These are phyloP conservation scores for Propsilocerus akamusi DNA, from an alignment of 1,140 invertebrate species.

Conservation along the genomic window DNA sequence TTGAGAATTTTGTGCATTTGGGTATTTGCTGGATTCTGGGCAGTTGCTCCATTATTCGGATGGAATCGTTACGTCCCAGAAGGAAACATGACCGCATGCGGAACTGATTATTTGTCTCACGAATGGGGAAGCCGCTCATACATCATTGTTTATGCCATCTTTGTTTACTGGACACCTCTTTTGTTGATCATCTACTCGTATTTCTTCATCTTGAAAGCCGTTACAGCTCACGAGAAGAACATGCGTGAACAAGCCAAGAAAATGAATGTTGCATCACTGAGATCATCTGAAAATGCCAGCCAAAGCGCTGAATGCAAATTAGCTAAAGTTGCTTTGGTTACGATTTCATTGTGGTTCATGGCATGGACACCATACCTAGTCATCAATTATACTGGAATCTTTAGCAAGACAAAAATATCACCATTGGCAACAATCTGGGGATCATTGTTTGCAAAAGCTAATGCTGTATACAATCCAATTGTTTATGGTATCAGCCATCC, in stretches of 20 bases:
- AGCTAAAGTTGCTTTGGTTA: constrained; percentile 50
- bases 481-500: constrained; percentile 47
- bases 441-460: constrained; percentile 45
- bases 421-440: constrained; percentile 46
- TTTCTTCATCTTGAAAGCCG: constrained; percentile 42
- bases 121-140: constrained; percentile 39
- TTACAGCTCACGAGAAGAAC: constrained; percentile 45
- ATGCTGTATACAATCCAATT: constrained; percentile 47
- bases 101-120: constrained; percentile 54
- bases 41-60: constrained; percentile 52
- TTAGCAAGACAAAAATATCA: constrained; percentile 36
- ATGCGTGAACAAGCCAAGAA: constrained; percentile 53
- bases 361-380: constrained; percentile 57
- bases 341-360: constrained; percentile 54
- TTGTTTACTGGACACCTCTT: constrained; percentile 42
- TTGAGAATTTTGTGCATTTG: constrained; percentile 49
- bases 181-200: constrained; percentile 50
- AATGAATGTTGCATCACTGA: constrained; percentile 49
- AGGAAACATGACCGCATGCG: constrained; percentile 63
- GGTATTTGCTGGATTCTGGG: constrained; percentile 44
- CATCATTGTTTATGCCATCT: constrained; percentile 41
- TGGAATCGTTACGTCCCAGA: constrained; percentile 70
- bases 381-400: constrained; percentile 50
- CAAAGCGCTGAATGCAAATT: constrained; percentile 39
- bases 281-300: constrained; percentile 38